Percentiles rank a stretch among this genome's conserved stretches.
phyloP scores from a whole-genome alignment of 2,797 vertebrate species.

The Peromyscus attwateri region DNA sequence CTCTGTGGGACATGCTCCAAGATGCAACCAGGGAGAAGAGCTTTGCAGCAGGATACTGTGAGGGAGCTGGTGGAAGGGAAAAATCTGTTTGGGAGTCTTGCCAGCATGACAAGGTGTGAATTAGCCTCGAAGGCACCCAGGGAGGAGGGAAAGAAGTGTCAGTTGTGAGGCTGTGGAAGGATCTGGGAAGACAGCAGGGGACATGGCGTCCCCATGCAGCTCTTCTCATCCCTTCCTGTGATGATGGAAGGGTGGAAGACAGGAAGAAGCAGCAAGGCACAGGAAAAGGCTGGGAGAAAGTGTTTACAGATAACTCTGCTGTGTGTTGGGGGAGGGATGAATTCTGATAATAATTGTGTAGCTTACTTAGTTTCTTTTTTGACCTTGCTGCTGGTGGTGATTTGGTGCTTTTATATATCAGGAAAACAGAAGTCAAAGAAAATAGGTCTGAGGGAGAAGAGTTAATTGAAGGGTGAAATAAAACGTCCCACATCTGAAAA shows the following conservation, averaged over 20 bases:
- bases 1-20: conserved; percentile 2
- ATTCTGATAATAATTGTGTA: not conserved
- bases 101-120: conserved; percentile 14
- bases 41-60: not conserved
- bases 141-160: not conserved
- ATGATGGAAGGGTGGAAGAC: not conserved
- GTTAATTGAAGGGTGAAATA: not conserved
- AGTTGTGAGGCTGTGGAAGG: not conserved
- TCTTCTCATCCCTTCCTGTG: not conserved
- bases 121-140: not conserved
- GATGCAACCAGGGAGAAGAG: not conserved
- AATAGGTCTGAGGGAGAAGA: not conserved
- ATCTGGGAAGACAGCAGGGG: not conserved
- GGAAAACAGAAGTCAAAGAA: conserved; percentile 17
- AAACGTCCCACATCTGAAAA: not conserved
- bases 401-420: not conserved
- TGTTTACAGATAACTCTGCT: not conserved
- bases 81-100: not conserved
- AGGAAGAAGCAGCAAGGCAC: not conserved
- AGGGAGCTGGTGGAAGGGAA: not conserved
- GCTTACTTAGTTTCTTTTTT: not conserved
- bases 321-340: not conserved
- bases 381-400: not conserved
- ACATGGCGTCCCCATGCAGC: not conserved
- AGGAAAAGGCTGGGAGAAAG: not conserved